Percentiles rank a stretch among this genome's conserved stretches.
Evolutionary conservation across 2,888 invertebrate genomes (phyloP).

Genomic region (Cabera pusaria): DNA sequence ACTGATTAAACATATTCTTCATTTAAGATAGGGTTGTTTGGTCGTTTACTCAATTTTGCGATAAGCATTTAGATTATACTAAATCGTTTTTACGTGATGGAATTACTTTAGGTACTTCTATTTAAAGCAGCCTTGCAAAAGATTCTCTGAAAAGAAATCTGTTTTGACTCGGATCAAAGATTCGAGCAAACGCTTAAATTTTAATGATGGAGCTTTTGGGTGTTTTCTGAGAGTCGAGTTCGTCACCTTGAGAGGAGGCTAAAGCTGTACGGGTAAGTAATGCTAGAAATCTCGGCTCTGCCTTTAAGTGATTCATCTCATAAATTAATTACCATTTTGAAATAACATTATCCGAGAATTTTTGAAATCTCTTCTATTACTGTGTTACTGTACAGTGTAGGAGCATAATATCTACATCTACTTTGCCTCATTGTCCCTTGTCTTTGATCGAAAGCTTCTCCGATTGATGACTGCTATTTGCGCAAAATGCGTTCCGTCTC

Average conservation of each 20-base stretch:
- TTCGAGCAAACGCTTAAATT: not conserved
- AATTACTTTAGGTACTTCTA: slow-evolving; percentile 1
- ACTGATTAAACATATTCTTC: slow-evolving; percentile 2
- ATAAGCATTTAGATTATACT: slow-evolving; percentile 3
- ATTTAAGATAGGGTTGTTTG: not conserved
- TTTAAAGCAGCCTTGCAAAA: slow-evolving; percentile 1
- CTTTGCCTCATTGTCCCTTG: slow-evolving; percentile 69
- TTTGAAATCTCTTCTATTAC: no score
- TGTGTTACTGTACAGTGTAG: no score
- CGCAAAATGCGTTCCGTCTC: slow-evolving; percentile 53
- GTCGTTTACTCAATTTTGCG: not conserved
- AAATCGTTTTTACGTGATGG: slow-evolving; percentile 2
- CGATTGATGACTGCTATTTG: slow-evolving; percentile 77
- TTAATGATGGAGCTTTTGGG: slow-evolving; percentile 1
- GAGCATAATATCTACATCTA: no score
- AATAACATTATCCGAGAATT: no score
- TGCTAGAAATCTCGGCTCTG: no score
- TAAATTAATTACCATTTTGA: no score
- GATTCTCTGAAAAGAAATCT: slow-evolving; percentile 1
- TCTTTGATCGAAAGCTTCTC: slow-evolving; percentile 72
- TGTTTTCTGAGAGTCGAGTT: not conserved
- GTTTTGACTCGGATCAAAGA: not conserved
- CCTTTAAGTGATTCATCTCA: no score
- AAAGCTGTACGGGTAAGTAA: no score
- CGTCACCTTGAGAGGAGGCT: no score